phyloP scores from a whole-genome alignment of 1,140 invertebrate genomes.

The Calephelis virginiensis region DNA sequence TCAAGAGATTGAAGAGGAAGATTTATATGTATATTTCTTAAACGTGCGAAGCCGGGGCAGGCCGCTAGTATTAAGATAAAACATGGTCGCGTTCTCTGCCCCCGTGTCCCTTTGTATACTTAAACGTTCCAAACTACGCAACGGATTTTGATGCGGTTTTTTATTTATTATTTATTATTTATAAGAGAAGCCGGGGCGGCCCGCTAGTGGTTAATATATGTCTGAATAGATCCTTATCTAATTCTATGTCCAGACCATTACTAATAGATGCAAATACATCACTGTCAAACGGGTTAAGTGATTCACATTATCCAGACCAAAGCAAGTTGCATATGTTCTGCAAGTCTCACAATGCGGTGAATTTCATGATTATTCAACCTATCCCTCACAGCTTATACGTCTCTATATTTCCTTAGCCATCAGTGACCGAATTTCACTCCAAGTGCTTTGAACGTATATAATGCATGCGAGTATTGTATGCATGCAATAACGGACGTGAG shows the following conservation, averaged over 20 bases:
- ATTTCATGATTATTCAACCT: conserved; percentile 59
- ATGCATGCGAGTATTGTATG: conserved; percentile 34
- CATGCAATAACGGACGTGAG: conserved; percentile 14
- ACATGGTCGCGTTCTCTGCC: too few relatives aligned
- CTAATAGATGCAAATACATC: neutral
- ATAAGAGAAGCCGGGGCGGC: too few relatives aligned
- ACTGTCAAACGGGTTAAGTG: conserved; percentile 30
- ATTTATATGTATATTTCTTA: too few relatives aligned
- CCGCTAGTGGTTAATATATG: too few relatives aligned
- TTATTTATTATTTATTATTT: too few relatives aligned
- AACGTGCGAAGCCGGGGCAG: too few relatives aligned
- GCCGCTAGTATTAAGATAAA: too few relatives aligned
- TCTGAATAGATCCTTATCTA: too few relatives aligned
- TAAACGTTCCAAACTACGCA: too few relatives aligned
- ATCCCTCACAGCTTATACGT: conserved; percentile 54
- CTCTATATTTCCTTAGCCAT: conserved; percentile 44
- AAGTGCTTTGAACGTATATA: conserved; percentile 32
- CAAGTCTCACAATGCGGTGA: conserved; percentile 49
- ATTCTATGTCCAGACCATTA: neutral
- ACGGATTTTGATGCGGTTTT: too few relatives aligned
- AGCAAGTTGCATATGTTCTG: conserved; percentile 45
- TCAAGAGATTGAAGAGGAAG: too few relatives aligned
- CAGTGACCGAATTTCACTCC: conserved; percentile 40
- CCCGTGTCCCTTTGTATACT: too few relatives aligned
- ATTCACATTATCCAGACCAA: conserved; percentile 37